These are phyloP conservation scores for Cebidichthys violaceus DNA, from an alignment of 2,113 vertebrate species.

Conservation along the genomic window DNA sequence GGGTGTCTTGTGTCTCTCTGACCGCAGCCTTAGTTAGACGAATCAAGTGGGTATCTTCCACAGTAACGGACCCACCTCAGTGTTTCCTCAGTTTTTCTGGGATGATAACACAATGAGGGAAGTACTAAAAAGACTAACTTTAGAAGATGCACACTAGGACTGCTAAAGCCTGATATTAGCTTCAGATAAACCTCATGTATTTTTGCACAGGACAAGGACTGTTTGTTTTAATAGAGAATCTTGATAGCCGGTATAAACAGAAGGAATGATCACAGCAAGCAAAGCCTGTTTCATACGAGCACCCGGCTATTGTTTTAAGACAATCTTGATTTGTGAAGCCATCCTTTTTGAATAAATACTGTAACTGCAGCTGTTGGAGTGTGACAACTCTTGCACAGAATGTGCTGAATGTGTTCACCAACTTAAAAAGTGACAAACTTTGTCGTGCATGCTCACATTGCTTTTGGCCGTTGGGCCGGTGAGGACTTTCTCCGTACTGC, in stretches of 20 bases:
- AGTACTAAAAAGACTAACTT: neutral
- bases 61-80: neutral
- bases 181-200: neutral
- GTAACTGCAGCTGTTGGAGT: neutral
- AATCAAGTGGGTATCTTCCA: neutral
- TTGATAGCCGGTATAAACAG: neutral
- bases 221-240: neutral
- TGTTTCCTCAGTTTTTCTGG: neutral
- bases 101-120: neutral
- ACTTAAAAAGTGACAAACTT: conserved; percentile 47
- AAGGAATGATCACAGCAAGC: neutral
- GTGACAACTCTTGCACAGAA: conserved; percentile 29
- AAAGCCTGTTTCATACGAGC: neutral
- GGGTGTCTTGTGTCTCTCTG: neutral
- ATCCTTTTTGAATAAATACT: conserved; percentile 10
- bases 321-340: neutral
- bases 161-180: neutral
- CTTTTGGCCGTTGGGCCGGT: conserved; percentile 18
- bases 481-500: conserved; percentile 29
- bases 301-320: neutral
- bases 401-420: conserved; percentile 53
- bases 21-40: neutral
- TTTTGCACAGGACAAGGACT: neutral
- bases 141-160: too few relatives aligned
- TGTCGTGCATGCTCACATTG: conserved; percentile 31